Evolutionary conservation across 2,888 invertebrate genomes (phyloP), one percentile per base, ranked within the genome.

Genomic region (Tenthredo distinguenda): DNA sequence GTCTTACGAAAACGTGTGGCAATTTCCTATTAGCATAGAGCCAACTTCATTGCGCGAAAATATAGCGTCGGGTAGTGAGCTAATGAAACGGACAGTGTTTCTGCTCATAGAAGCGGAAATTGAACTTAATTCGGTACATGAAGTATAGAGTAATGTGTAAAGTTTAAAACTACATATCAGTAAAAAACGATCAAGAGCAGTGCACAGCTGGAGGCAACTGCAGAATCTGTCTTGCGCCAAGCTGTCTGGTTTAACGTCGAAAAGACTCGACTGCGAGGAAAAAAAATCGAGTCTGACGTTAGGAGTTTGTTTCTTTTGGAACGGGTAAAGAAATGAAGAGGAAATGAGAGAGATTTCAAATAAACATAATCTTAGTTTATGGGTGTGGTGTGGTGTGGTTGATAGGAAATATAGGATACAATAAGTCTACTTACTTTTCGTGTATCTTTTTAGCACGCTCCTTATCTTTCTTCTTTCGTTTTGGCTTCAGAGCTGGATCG

Each of bases 401-500:
- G 55, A 79, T 34, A 71, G 37, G 21, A 74, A 18, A 77, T 34
- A 43, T 43, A 37, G 0, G n/a, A 71, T 26, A 62, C 62, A 21
- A 26, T 26, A 62, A 0, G 9, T 12, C 62, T 26, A 92, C 94
- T 93, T 93, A 97, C 96, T 98, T 99, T 92, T 99, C 97, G 92
- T 99, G 98, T 94, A 97, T 96, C 93, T 98, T 98, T 94, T 97
- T 98, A 85, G 98, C 92, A 92, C 98, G 99, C 88, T 99, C 98
- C 90, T 98, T 96, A 86, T 95, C 94, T 92, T 97, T 97, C 93
- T 96, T 97, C 92, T 97, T 97, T 93, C 97, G 97, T 93, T 98
- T 99, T 0, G 98, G 98, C 93, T 98, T 98, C 84, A 98, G 95
- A 0, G 96, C 96, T 1, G 99, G 99, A 94, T 99, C 98, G 93